A percentile compares a stretch with the other conserved stretches of the same genome.
Evolutionary conservation across 2,113 vertebrate species (phyloP).

Genomic region (Tachysurus vachellii): DNA sequence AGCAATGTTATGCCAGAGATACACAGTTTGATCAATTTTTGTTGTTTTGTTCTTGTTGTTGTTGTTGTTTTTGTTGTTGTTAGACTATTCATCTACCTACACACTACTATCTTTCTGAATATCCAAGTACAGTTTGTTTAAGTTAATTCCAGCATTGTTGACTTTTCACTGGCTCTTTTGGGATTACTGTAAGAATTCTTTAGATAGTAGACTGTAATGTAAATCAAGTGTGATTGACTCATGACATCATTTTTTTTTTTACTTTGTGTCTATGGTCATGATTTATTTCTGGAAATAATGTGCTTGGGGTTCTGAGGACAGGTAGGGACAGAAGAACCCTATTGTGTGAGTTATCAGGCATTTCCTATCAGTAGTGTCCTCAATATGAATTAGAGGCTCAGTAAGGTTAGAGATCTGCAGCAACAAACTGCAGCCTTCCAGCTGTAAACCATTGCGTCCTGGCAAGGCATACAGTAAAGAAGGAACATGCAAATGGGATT

Average conservation of each 20-base stretch:
- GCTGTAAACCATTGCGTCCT: slow-evolving; percentile 27
- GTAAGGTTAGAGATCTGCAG: not conserved
- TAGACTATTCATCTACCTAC: not conserved
- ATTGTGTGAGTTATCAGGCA: not conserved
- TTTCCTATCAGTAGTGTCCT: not conserved
- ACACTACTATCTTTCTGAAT: not conserved
- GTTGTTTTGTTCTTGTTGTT: too few species aligned
- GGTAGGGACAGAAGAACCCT: not conserved
- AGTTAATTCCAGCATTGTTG: not conserved
- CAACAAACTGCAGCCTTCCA: not conserved
- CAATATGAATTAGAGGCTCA: not conserved
- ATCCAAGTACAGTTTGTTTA: not conserved
- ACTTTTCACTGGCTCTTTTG: not conserved
- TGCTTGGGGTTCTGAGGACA: not conserved
- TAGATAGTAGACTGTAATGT: not conserved
- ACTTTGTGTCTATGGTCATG: not conserved
- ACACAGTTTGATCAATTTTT: not conserved
- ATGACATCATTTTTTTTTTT: not conserved
- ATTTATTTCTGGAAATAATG: not conserved
- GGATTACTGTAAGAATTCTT: not conserved
- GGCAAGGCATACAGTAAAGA: slow-evolving; percentile 24
- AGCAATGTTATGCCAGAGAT: not conserved
- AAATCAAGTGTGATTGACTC: not conserved
- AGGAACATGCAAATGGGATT: slow-evolving; percentile 22
- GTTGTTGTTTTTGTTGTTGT: too few species aligned